phyloP scores from a whole-genome alignment of 2,888 invertebrate genomes.

The Phortica okadai region DNA sequence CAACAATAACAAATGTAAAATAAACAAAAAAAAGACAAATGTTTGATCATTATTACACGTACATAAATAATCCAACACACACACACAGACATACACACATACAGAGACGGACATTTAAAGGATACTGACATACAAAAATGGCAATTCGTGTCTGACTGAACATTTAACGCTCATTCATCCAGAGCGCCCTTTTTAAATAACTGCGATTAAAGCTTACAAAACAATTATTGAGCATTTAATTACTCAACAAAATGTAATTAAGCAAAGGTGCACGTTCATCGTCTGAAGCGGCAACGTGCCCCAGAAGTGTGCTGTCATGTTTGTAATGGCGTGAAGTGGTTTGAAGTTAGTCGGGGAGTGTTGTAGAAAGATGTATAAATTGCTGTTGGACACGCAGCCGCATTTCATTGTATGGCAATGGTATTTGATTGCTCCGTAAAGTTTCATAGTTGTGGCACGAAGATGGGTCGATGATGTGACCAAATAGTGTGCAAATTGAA shows the following conservation, averaged over 20 bases:
- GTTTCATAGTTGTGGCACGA: no score
- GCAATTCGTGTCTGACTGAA: background rate
- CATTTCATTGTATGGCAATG: no score
- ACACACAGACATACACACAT: constrained; percentile 47
- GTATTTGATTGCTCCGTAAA: no score
- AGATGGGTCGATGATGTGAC: no score
- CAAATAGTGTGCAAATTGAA: no score
- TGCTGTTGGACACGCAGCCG: no score
- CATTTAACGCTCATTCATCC: no score
- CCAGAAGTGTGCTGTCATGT: background rate
- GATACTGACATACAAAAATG: background rate
- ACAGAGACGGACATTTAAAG: constrained; percentile 3
- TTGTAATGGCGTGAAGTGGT: no score
- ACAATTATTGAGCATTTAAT: constrained; percentile 70
- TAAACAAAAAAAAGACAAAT: constrained; percentile 58
- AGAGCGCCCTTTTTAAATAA: constrained; percentile 57
- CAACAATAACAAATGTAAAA: background rate
- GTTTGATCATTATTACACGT: constrained; percentile 65
- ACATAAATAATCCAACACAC: constrained; percentile 63
- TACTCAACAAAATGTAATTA: constrained; percentile 67
- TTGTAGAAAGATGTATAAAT: no score
- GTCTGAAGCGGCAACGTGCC: background rate
- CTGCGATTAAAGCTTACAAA: constrained; percentile 65
- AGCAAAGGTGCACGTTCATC: constrained; percentile 58
- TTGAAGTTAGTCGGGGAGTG: no score